phyloP scores from a whole-genome alignment of 2,888 invertebrate genomes.

The Acanthosoma haemorrhoidale region DNA sequence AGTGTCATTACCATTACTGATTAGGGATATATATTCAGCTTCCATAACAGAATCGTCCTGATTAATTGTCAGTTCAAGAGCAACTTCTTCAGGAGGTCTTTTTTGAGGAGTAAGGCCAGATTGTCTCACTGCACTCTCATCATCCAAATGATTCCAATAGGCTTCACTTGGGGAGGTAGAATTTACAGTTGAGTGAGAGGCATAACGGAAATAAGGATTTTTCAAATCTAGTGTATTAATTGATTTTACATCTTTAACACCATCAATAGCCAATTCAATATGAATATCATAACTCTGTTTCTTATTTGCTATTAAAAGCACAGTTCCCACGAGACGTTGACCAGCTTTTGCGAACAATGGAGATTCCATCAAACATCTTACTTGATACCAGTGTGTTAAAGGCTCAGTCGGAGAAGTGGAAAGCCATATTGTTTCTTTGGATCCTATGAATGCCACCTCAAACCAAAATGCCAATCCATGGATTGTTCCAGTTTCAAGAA shows the following conservation, averaged over 20 bases:
- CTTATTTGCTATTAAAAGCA: conserved; percentile 84
- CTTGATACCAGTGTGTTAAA: conserved; percentile 98
- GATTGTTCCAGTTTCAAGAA: conserved; percentile 86
- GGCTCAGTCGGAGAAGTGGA: conserved; percentile 97
- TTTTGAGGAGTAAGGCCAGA: not conserved
- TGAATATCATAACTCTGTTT: conserved; percentile 71
- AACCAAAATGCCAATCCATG: conserved; percentile 99
- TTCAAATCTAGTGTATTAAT: conserved; percentile 92
- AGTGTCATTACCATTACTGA: no score
- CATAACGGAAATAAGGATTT: conserved; percentile 96
- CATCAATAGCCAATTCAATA: conserved; percentile 88
- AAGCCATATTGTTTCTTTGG: conserved; percentile 85
- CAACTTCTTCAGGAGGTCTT: not conserved
- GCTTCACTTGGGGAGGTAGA: conserved; percentile 87
- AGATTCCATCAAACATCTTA: conserved; percentile 87
- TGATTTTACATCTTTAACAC: conserved; percentile 70
- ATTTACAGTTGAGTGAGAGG: conserved; percentile 81
- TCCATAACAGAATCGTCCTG: not conserved
- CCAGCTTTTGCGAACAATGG: conserved; percentile 93
- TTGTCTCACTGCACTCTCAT: conserved; percentile 55
- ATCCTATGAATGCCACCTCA: conserved; percentile 92
- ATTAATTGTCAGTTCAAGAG: not conserved
- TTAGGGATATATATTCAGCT: not conserved
- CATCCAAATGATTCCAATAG: conserved; percentile 80
- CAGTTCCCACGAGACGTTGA: conserved; percentile 80